These are phyloP conservation scores for Cheilosia impressa DNA, from an alignment of 2,888 invertebrate species.

Conservation along the genomic window DNA sequence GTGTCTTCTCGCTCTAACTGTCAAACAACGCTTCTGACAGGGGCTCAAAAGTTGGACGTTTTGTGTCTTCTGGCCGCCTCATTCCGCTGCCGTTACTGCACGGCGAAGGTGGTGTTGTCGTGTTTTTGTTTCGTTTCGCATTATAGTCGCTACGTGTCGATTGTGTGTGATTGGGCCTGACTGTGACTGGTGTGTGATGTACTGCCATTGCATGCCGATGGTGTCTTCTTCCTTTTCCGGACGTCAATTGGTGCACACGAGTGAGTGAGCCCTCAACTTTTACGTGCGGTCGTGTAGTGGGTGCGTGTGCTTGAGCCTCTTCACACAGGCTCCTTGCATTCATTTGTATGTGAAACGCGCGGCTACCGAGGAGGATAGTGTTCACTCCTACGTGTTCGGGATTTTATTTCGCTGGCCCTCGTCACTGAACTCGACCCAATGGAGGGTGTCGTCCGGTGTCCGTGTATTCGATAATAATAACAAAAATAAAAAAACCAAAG, in stretches of 20 bases:
- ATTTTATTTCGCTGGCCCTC: conserved; percentile 61
- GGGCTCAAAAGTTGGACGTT: conserved; percentile 63
- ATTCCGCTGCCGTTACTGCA: conserved; percentile 72
- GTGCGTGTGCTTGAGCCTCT: conserved; percentile 56
- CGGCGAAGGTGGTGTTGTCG: conserved; percentile 71
- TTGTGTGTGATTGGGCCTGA: conserved; percentile 70
- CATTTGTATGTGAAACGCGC: conserved; percentile 75
- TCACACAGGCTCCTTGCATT: conserved; percentile 67
- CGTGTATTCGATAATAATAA: conserved; percentile 37
- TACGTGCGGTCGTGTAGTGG: conserved; percentile 70
- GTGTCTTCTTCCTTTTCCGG: conserved; percentile 75
- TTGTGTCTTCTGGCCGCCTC: conserved; percentile 66
- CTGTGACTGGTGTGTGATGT: conserved; percentile 69
- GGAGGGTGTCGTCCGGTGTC: conserved; percentile 54
- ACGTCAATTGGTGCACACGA: conserved; percentile 73
- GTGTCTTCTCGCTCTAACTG: conserved; percentile 58
- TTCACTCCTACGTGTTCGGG: conserved; percentile 71
- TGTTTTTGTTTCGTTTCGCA: conserved; percentile 67
- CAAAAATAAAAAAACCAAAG: conserved; percentile 24
- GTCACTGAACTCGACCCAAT: conserved; percentile 66
- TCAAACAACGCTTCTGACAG: conserved; percentile 43
- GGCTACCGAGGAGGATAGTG: conserved; percentile 63
- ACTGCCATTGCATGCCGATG: conserved; percentile 73
- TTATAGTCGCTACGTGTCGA: conserved; percentile 74
- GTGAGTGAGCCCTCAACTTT: conserved; percentile 70